Base-by-base conservation (phyloP, 2,888 invertebrate species). In the Lutraria lutraria region DNA sequence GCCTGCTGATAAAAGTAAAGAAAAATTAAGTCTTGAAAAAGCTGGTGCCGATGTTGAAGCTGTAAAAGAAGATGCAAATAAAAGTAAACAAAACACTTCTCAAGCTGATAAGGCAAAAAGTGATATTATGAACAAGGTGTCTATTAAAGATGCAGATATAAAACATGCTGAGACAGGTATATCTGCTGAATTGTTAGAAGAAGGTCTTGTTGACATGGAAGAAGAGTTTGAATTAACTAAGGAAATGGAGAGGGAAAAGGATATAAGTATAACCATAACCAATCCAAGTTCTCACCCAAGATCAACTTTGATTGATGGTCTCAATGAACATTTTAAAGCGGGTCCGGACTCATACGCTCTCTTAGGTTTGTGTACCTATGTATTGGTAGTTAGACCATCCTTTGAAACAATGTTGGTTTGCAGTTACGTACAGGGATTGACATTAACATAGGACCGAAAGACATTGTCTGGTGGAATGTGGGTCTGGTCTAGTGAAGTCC, bases 181-280 rank as follows among this genome's bases (percentile, higher is more conserved):
- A n/a, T 56, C 87, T 76, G 56, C 80, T 52, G 87, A 87, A 54
- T 34, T 83, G 76, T 87, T 87, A 56, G 83, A 82, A 53, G 87
- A 83, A 83, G 82, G 68, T 13, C n/a, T 87, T 19, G 87, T 72
- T 15, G 83, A 87, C 25, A 87, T 87, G 87, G 87, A 83, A 82
- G 87, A 82, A 6, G 87, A 87, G 53, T 56, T 34, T 31, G 60
- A 76, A 25, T 25, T 63, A 25, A 63, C 10, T 0, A 12, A 63
- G n/a, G 63, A 63, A 21, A 25, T 10, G 21, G 21, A 25, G 2
- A 25, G 2, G n/a, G 63, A 63, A 21, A 25, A 25, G 3, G 21
- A 25, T 15, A 1, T 21, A 0, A 4, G 25, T 63, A n/a, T 63
- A 31, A 34, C 34, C 25, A 1, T 31, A 29, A 43, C 15, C 52